phyloP scores from a whole-genome alignment of 2,113 vertebrate genomes.

The Paramormyrops kingsleyae region DNA sequence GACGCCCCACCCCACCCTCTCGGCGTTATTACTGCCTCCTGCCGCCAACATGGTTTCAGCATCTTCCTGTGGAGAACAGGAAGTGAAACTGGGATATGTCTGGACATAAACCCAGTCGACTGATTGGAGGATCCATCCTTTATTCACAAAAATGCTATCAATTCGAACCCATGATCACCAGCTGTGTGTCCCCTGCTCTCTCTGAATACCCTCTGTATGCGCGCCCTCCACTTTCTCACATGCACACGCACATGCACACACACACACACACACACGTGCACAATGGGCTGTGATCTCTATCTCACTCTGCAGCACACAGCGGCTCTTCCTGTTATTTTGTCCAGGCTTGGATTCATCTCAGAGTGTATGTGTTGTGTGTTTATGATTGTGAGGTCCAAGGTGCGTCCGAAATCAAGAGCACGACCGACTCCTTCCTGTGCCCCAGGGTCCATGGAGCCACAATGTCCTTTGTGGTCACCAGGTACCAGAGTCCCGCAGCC shows the following conservation, averaged over 20 bases:
- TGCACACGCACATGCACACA: not conserved
- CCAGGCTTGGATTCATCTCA: not conserved
- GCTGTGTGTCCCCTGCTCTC: not conserved
- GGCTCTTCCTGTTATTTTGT: constrained; percentile 12
- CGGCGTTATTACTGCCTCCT: not conserved
- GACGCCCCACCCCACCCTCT: not conserved
- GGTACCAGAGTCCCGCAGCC: not conserved
- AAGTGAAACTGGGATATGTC: not conserved
- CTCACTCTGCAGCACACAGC: not conserved
- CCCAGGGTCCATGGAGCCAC: not conserved
- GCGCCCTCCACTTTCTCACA: not conserved
- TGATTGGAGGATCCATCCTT: not conserved
- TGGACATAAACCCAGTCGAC: not conserved
- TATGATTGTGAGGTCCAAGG: not conserved
- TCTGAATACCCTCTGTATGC: not conserved
- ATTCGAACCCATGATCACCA: not conserved
- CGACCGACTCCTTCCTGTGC: not conserved
- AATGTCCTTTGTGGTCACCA: not conserved
- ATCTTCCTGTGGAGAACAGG: not conserved
- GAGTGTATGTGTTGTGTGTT: not conserved
- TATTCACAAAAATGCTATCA: not conserved
- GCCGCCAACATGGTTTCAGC: not conserved
- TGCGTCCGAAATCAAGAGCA: not conserved
- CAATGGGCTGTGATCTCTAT: constrained; percentile 20
- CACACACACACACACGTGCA: not conserved